Base-by-base conservation (phyloP, 37 sponge, comb jelly and placozoan genomes). In the Hexactinellida sp. region DNA sequence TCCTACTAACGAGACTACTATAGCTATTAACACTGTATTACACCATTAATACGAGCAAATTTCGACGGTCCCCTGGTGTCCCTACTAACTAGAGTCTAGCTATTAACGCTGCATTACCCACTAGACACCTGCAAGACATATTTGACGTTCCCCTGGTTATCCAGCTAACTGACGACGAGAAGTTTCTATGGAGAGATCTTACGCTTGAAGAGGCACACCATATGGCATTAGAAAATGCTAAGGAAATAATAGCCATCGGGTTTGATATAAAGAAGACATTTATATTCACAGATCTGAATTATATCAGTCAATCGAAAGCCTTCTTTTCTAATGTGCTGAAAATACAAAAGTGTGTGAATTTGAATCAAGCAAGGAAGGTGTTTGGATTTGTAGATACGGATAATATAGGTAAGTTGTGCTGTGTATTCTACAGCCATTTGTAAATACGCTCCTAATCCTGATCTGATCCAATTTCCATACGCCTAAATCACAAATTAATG, bases 111-210 rank as follows among this genome's bases (percentile, higher is more conserved):
- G n/a, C n/a, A n/a, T n/a, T n/a, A 63, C 13, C 34, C 76, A 47
- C 16, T 63, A 99, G 99, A 87, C 93, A 95, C 83, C 91, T 99
- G 32, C 99, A 99, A 82, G 99, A 99, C 54, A 94, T 93, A 55
- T 99, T 99, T 92, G 95, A 99, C 83, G 96, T 99, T 0, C 99
- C 99, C 0, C 92, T 99, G 37, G 95, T 99, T 38, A 85, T 99
- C 37, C 99, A 99, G 86, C 86, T 99, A 92, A 99, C 99, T 36
- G 99, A 99, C 54, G 99, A 99, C 85, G 99, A 99, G 83, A 99
- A 99, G 91, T 96, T 96, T 54, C 88, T 99, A 83, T 99, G 99
- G 99, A 96, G 91, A 51, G 97, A 96, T 55, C 86, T 95, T 36
- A 88, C 90, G 13, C 55, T 92, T 24, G 99, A 99, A 47, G 94